These are phyloP conservation scores for Heteromyza rotundicornis DNA, from an alignment of 2,888 invertebrate species.

Conservation along the genomic window DNA sequence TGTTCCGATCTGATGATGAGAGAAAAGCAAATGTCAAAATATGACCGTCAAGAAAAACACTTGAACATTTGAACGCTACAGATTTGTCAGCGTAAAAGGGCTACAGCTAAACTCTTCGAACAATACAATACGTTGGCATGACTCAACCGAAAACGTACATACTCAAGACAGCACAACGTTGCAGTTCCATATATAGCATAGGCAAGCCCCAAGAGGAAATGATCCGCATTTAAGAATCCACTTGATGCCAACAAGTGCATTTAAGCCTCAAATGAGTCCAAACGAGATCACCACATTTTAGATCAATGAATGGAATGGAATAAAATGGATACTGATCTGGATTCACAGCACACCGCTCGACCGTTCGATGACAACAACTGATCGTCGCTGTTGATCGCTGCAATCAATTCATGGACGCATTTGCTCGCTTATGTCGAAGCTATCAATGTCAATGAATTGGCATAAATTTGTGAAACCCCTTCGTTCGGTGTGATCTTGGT, in stretches of 20 bases:
- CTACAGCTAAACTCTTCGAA: slow-evolving; percentile 17
- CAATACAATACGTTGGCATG: too few relatives aligned
- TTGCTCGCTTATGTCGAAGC: slow-evolving; percentile 15
- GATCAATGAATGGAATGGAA: slow-evolving; percentile 12
- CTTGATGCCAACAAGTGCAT: slow-evolving; percentile 55
- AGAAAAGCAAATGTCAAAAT: slow-evolving; percentile 22
- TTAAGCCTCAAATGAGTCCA: slow-evolving; percentile 50
- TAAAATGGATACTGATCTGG: too few relatives aligned
- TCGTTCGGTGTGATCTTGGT: not conserved
- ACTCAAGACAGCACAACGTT: not conserved
- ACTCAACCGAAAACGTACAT: slow-evolving; percentile 34
- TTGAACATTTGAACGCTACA: slow-evolving; percentile 9
- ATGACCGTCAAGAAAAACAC: slow-evolving; percentile 19
- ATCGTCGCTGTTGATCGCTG: slow-evolving; percentile 10
- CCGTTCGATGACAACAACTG: too few relatives aligned
- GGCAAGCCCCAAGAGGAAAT: slow-evolving; percentile 34
- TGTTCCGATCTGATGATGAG: slow-evolving; percentile 1
- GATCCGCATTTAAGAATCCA: slow-evolving; percentile 49
- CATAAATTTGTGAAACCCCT: slow-evolving; percentile 39
- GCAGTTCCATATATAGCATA: not conserved
- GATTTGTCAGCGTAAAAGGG: not conserved
- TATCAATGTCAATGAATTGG: slow-evolving; percentile 55
- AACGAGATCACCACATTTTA: slow-evolving; percentile 36
- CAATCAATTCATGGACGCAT: slow-evolving; percentile 26
- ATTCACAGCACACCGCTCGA: too few relatives aligned